Evolutionary conservation across 2,888 invertebrate species (phyloP).

Genomic region (Mechanitis mazaeus): DNA sequence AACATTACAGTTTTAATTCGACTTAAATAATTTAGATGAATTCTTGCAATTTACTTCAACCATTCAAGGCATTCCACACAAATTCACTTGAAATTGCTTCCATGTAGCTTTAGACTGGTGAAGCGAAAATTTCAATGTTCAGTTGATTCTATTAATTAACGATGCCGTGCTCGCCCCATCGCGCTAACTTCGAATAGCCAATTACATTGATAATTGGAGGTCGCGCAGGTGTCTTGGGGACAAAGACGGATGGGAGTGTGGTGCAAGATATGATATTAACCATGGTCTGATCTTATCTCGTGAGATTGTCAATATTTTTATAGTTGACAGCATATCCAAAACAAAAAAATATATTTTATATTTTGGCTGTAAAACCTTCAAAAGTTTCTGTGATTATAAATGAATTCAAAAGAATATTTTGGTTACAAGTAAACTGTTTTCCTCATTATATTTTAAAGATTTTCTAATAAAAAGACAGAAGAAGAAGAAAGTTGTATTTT

Average conservation of each 20-base stretch:
- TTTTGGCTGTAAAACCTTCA: too few species aligned
- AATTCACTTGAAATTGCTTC: constrained; percentile 42
- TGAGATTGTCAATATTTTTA: not conserved
- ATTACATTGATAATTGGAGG: constrained; percentile 74
- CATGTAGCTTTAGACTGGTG: constrained; percentile 45
- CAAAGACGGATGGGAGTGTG: constrained; percentile 43
- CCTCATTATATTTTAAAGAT: too few species aligned
- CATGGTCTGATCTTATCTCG: not conserved
- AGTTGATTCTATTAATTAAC: constrained; percentile 71
- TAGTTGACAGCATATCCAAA: too few species aligned
- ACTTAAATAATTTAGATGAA: constrained; percentile 8
- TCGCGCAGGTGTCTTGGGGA: constrained; percentile 66
- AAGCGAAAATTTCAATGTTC: constrained; percentile 71
- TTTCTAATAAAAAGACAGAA: too few species aligned
- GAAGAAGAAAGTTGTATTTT: too few species aligned
- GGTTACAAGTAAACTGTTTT: too few species aligned
- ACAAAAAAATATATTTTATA: too few species aligned
- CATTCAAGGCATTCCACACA: constrained; percentile 42
- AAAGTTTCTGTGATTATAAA: too few species aligned
- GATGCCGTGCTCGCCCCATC: constrained; percentile 62
- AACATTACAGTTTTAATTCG: constrained; percentile 1
- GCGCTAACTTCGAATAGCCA: constrained; percentile 70
- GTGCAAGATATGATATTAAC: constrained; percentile 24
- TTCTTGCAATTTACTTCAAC: constrained; percentile 29
- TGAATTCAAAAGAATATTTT: too few species aligned